phyloP scores from a whole-genome alignment of 1,140 invertebrate species.

The Chionoecetes opilio region DNA sequence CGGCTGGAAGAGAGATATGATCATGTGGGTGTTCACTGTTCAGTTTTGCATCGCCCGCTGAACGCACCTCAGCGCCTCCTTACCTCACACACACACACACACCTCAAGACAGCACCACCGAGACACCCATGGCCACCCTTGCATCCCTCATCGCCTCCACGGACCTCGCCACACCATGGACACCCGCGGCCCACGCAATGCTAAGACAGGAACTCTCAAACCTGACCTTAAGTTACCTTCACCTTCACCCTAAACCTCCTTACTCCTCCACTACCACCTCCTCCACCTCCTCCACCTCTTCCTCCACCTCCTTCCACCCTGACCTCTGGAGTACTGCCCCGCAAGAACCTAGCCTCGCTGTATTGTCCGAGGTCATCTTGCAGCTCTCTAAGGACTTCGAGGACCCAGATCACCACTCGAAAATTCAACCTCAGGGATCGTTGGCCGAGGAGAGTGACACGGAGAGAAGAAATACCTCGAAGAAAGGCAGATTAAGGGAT shows the following conservation, averaged over 20 bases:
- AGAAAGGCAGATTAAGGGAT: too few relatives aligned
- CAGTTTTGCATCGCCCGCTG: not conserved
- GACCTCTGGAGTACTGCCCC: too few relatives aligned
- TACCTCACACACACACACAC: not conserved
- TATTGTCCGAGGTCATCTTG: not conserved
- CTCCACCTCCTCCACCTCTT: not conserved
- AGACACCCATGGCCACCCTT: conserved; percentile 10
- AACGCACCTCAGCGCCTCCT: not conserved
- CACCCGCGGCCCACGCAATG: not conserved
- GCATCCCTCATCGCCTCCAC: conserved; percentile 35
- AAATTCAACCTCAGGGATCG: not conserved
- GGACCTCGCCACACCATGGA: conserved; percentile 48
- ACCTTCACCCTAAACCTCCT: not conserved
- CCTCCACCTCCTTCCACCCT: not conserved
- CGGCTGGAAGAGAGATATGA: not conserved
- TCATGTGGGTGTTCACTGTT: not conserved
- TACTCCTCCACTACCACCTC: not conserved
- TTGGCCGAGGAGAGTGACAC: not conserved
- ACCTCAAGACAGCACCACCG: not conserved
- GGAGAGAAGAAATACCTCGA: not conserved
- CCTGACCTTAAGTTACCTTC: conserved; percentile 33
- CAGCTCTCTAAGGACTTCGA: conserved; percentile 32
- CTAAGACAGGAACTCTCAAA: conserved; percentile 54
- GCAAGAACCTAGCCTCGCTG: not conserved
- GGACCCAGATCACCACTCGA: not conserved